These are phyloP conservation scores for Hypselothyrea guttata DNA, from an alignment of 2,888 invertebrate genomes.

Conservation along the genomic window DNA sequence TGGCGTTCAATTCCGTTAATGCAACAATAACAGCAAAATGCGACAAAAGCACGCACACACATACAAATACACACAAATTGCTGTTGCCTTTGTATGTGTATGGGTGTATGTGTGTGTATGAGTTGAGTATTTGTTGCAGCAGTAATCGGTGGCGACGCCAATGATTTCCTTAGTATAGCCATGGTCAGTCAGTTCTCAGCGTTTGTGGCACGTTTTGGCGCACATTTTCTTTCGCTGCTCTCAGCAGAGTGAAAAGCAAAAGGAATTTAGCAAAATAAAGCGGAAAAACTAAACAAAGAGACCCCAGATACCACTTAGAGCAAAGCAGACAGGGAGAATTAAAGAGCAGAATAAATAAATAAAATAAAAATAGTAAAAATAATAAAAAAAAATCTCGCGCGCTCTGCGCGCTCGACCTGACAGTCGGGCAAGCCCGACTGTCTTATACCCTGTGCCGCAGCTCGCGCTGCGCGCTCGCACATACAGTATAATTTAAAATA, in stretches of 20 bases:
- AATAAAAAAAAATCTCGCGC: no score
- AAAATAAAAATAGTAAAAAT: no score
- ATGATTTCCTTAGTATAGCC: slow-evolving; percentile 49
- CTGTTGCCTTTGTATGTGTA: slow-evolving; percentile 31
- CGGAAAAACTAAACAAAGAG: background rate
- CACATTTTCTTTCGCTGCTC: slow-evolving; percentile 61
- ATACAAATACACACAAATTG: slow-evolving; percentile 19
- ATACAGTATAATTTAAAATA: no score
- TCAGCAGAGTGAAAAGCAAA: slow-evolving; percentile 27
- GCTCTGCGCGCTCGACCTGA: no score
- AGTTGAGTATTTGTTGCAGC: slow-evolving; percentile 40
- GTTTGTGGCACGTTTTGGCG: slow-evolving; percentile 54
- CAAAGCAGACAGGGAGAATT: no score
- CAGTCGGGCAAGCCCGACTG: no score
- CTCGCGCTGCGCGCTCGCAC: no score
- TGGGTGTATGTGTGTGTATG: slow-evolving; percentile 22
- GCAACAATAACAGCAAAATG: slow-evolving; percentile 54
- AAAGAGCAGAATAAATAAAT: no score
- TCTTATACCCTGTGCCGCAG: no score
- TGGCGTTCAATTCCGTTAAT: slow-evolving; percentile 76
- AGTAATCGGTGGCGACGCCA: slow-evolving; percentile 55
- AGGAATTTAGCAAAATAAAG: slow-evolving; percentile 12
- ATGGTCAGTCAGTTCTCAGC: slow-evolving; percentile 46
- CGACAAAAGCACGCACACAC: slow-evolving; percentile 12
- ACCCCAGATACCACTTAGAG: no score